Percentiles rank a stretch among this genome's conserved stretches.
phyloP scores from a whole-genome alignment of 2,797 vertebrate genomes.

The Myoxocephalus aenaeus region DNA sequence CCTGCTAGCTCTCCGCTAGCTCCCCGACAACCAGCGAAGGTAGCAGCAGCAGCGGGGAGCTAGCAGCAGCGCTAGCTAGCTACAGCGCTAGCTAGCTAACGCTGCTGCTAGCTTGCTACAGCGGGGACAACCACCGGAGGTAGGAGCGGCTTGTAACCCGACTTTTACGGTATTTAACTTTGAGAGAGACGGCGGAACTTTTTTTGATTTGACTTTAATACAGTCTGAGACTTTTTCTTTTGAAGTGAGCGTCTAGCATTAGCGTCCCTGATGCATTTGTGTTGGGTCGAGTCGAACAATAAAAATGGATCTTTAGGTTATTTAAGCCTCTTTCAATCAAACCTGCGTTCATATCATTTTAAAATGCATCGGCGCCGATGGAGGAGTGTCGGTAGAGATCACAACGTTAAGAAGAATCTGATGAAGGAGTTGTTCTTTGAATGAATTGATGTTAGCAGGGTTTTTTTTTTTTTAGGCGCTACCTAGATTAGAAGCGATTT shows the following conservation, averaged over 20 bases:
- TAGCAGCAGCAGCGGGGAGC: no score
- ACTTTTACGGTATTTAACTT: not conserved
- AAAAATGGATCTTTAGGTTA: no score
- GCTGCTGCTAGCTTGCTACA: no score
- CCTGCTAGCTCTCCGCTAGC: no score
- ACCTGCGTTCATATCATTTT: not conserved
- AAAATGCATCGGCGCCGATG: not conserved
- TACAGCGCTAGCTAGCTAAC: no score
- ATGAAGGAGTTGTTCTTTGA: conserved; percentile 46
- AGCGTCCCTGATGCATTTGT: not conserved
- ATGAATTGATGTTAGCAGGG: conserved; percentile 27
- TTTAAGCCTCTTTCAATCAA: not conserved
- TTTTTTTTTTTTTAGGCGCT: conserved; percentile 22
- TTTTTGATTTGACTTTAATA: not conserved
- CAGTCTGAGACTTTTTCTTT: not conserved
- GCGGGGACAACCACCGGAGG: no score
- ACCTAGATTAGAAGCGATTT: conserved; percentile 44
- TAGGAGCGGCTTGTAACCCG: no score
- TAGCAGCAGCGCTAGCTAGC: no score
- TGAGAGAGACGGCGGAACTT: not conserved
- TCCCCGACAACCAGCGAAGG: no score
- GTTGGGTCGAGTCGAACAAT: not conserved
- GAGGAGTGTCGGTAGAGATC: conserved; percentile 42
- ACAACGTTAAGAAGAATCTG: conserved; percentile 27
- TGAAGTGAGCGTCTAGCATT: not conserved